Conservation (phyloP, 2,113 vertebrate genomes). For the Telmatochromis sp. region DNA sequence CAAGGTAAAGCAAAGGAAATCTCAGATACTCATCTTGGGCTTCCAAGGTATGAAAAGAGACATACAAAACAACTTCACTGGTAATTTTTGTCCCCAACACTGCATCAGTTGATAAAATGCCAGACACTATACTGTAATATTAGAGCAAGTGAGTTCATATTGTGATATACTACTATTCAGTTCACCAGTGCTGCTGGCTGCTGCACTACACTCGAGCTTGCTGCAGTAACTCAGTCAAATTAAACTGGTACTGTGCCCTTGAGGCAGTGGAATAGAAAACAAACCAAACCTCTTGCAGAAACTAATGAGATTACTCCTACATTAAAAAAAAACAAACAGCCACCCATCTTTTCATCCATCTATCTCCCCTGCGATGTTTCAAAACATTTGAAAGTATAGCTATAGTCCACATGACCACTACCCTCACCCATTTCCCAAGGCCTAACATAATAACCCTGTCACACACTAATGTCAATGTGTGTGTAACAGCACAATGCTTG, state of each 20-base stretch:
- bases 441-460: neutral
- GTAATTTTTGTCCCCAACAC: neutral
- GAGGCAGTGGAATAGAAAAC: neutral
- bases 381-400: neutral
- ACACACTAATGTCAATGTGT: neutral
- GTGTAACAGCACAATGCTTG: neutral
- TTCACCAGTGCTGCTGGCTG: neutral
- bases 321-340: neutral
- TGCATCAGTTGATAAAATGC: neutral
- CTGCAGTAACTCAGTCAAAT: neutral
- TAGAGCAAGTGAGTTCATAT: neutral
- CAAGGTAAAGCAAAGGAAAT: neutral
- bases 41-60: neutral
- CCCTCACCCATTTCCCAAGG: neutral
- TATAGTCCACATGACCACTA: neutral
- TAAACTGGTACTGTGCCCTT: neutral
- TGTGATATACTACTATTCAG: neutral
- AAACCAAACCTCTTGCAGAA: neutral
- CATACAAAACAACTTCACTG: neutral
- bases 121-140: neutral
- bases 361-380: neutral
- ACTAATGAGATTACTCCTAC: neutral
- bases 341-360: neutral
- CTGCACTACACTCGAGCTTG: neutral
- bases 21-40: neutral